phyloP scores from a whole-genome alignment of 2,888 invertebrate genomes.

The Cantharis rufa region DNA sequence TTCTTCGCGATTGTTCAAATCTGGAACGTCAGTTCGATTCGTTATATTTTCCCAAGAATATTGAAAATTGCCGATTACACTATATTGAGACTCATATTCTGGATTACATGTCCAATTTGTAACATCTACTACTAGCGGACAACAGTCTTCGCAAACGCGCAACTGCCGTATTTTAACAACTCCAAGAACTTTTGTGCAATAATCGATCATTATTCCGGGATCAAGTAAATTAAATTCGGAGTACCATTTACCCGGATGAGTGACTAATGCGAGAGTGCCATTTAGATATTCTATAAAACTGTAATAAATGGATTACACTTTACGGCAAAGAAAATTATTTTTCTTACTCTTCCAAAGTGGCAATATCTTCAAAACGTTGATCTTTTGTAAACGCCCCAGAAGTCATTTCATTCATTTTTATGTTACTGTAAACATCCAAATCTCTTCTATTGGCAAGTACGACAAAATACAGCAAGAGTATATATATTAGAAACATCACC shows the following conservation, averaged over 20 bases:
- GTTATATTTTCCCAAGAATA: slow-evolving; percentile 16
- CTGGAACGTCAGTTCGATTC: not conserved
- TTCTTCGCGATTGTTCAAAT: not conserved
- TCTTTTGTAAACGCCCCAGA: not conserved
- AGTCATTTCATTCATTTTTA: slow-evolving; percentile 8
- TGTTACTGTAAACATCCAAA: slow-evolving; percentile 12
- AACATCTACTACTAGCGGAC: slow-evolving; percentile 9
- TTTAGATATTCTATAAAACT: slow-evolving; percentile 30
- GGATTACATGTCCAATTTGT: slow-evolving; percentile 26
- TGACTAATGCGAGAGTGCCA: slow-evolving; percentile 17
- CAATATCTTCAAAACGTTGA: slow-evolving; percentile 2
- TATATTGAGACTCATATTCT: slow-evolving; percentile 15
- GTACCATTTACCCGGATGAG: slow-evolving; percentile 34
- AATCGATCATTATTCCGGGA: slow-evolving; percentile 34
- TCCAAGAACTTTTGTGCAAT: slow-evolving; percentile 34
- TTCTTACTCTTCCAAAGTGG: slow-evolving; percentile 7
- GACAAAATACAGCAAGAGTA: slow-evolving; percentile 26
- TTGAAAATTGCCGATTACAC: not conserved
- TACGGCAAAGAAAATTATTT: not conserved
- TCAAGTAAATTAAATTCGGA: slow-evolving; percentile 27
- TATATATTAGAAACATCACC: slow-evolving; percentile 26
- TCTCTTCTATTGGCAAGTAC: slow-evolving; percentile 17
- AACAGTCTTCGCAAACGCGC: slow-evolving; percentile 23
- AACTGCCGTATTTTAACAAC: slow-evolving; percentile 36
- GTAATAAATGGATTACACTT: slow-evolving; percentile 3